phyloP scores from a whole-genome alignment of 2,888 invertebrate genomes.

The Nephrotoma flavescens region DNA sequence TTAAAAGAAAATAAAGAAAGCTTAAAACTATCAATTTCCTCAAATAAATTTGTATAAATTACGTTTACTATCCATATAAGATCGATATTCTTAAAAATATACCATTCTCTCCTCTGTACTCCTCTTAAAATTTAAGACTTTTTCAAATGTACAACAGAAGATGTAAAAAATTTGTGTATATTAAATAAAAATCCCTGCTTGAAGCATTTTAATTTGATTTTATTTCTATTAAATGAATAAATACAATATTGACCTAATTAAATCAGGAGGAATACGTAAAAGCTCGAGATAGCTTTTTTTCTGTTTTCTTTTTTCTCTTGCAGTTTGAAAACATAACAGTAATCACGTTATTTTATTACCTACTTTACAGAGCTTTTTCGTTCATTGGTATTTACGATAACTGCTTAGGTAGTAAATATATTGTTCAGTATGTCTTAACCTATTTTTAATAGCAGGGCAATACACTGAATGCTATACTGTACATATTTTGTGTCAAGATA shows the following conservation, averaged over 20 bases:
- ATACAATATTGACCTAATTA: background rate
- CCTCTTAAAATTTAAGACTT: background rate
- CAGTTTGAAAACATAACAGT: background rate
- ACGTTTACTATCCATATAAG: background rate
- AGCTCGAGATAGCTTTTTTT: background rate
- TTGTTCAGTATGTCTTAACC: no score
- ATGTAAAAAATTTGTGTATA: background rate
- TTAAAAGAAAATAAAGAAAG: background rate
- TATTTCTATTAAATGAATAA: background rate
- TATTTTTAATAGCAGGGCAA: no score
- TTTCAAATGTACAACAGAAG: background rate
- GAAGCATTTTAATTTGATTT: background rate
- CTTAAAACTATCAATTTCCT: background rate
- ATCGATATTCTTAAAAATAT: background rate
- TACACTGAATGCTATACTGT: no score
- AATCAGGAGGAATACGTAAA: background rate
- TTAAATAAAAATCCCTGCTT: background rate
- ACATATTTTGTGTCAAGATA: no score
- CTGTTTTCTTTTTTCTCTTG: background rate
- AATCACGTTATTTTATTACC: background rate
- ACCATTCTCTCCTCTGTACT: background rate
- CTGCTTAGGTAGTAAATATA: no score
- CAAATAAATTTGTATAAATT: background rate
- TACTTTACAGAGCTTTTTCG: background rate
- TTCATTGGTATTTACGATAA: no score